Evolutionary conservation across 2,113 vertebrate species (phyloP), one percentile per base, ranked within the genome.

Genomic region (Gnathonemus longibarbis): DNA sequence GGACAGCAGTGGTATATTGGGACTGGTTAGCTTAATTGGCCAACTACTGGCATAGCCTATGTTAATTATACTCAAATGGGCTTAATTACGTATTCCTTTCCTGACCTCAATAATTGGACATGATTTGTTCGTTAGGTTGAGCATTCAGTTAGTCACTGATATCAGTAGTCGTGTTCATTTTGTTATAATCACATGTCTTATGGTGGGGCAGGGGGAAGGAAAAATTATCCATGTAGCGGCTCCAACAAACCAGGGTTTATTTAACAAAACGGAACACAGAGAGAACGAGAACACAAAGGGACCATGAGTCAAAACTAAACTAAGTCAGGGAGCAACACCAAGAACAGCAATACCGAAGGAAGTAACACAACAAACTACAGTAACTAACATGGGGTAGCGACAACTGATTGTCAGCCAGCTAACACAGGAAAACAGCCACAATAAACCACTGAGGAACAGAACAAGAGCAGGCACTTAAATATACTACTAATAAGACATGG

Each of bases 1-100:
- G 11, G 2, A 77, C 39, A 49, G 46, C 19, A 27, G 45, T 42
- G 8, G 56, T 31, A 49, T 70, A 77, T 3, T 31, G 70, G n/a
- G 48, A 39, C 27, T 52, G 24, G 45, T 49, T 49, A 24, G 46
- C 48, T 89, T 49, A 89, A 46, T 48, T 53, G 17, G 6, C 13
- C 15, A 88, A 48, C 24, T 48, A 45, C 50, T 42, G 74, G 48
- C 48, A 42, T n/a, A 88, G 17, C 19, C 53, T 46, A 17, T 50
- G 3, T 50, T 24, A 13, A 53, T 53, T 89, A 48, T 19, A 84
- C 83, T 56, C 19, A 13, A 50, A 21, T 56, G 0, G 49, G 84
- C 74, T 83, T 84, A 89, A 89, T 56, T 84, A 74, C 50, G 39
- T 31, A 52, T 31, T 89, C 31, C 31, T 83, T 56, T 83, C 13